phyloP scores from a whole-genome alignment of 2,797 vertebrate genomes.

The Ctenopoma multispine region DNA sequence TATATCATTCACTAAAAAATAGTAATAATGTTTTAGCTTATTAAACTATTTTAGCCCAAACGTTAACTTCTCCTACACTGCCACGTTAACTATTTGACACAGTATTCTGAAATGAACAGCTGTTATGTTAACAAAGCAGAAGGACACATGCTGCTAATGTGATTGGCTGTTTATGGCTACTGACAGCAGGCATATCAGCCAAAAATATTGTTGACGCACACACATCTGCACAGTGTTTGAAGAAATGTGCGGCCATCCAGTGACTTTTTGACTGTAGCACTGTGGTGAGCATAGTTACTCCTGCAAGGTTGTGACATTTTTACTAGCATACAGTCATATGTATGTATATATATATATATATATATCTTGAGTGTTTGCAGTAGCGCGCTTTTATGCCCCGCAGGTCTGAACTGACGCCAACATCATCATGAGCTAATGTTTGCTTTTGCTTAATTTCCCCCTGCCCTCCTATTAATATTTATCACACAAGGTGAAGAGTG shows the following conservation, averaged over 20 bases:
- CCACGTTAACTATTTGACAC: too few species aligned
- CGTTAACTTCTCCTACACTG: too few species aligned
- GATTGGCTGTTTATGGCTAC: too few species aligned
- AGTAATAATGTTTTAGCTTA: too few species aligned
- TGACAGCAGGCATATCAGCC: not conserved
- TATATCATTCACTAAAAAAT: too few species aligned
- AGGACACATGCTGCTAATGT: not conserved
- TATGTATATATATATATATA: too few species aligned
- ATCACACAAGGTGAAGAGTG: conserved; percentile 62
- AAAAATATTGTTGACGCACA: not conserved
- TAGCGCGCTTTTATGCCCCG: conserved; percentile 16
- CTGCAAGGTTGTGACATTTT: not conserved
- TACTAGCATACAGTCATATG: not conserved
- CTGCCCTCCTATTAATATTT: conserved; percentile 65
- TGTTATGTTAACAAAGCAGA: not conserved
- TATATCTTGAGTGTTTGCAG: not conserved
- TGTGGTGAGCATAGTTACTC: not conserved
- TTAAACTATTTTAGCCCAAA: too few species aligned
- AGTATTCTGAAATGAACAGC: too few species aligned
- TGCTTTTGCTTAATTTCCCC: conserved; percentile 52
- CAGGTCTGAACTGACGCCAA: conserved; percentile 37
- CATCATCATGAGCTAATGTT: conserved; percentile 49
- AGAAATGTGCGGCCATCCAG: not conserved
- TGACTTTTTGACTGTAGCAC: not conserved
- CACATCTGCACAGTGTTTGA: not conserved